Conservation (phyloP, 2,797 vertebrate genomes). For the Phataginus tricuspis region DNA sequence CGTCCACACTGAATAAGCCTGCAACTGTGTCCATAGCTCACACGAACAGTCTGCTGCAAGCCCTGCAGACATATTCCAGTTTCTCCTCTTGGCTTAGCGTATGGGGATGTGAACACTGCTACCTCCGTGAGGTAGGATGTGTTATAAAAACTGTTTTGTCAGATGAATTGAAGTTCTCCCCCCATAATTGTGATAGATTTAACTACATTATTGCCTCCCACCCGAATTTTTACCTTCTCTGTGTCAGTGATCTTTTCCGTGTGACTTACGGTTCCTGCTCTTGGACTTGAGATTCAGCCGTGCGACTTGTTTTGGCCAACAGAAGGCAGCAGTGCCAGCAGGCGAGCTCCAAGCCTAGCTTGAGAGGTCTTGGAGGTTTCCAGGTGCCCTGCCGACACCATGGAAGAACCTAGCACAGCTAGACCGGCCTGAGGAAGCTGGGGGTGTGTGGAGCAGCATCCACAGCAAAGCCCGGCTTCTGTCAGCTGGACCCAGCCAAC, state of each 20-base stretch:
- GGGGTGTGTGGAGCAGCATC: accelerated
- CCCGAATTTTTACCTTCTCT: not conserved
- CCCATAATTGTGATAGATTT: not conserved
- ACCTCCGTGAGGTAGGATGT: not conserved
- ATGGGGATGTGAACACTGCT: not conserved
- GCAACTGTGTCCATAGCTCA: not conserved
- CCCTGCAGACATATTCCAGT: not conserved
- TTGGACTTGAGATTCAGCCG: not conserved
- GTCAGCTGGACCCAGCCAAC: not conserved
- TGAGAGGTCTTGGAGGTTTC: not conserved
- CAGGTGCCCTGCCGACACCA: not conserved
- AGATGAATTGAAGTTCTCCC: not conserved
- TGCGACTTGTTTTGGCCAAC: not conserved
- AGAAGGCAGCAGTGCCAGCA: not conserved
- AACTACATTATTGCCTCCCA: not conserved
- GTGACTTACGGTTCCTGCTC: not conserved
- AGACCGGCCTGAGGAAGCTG: not conserved
- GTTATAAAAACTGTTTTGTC: not conserved
- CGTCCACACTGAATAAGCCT: not conserved
- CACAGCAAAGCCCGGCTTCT: not conserved
- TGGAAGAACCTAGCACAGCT: not conserved
- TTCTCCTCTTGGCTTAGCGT: not conserved
- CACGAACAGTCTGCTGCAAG: not conserved
- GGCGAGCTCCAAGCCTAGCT: not conserved
- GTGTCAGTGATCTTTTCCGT: not conserved